A percentile compares a stretch with the other conserved stretches of the same genome.
phyloP scores from a whole-genome alignment of 2,113 vertebrate genomes.

The Alaudala cheleensis region DNA sequence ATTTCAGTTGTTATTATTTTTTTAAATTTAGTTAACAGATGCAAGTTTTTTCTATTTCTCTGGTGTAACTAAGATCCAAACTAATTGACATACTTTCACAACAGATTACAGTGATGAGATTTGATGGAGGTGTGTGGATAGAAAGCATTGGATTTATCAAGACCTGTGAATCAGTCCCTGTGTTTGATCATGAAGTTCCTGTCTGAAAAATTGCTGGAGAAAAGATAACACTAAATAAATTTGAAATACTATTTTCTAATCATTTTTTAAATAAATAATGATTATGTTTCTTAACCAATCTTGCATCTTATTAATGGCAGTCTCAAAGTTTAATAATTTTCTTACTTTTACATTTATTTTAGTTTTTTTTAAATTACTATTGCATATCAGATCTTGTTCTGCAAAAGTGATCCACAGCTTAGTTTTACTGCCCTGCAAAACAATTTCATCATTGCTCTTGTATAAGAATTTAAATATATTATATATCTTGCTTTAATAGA shows the following conservation, averaged over 20 bases:
- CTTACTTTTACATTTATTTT: not conserved
- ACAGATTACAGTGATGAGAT: not conserved
- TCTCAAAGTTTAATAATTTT: not conserved
- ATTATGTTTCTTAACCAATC: not conserved
- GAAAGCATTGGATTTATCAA: not conserved
- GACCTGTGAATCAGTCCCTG: not conserved
- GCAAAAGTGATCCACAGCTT: not conserved
- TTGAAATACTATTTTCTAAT: not conserved
- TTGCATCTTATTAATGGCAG: not conserved
- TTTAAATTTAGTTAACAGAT: not conserved
- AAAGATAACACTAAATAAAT: not conserved
- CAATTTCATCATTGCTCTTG: not conserved
- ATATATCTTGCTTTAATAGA: not conserved
- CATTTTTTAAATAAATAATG: not conserved
- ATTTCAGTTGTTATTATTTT: not conserved
- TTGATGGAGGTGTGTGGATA: not conserved
- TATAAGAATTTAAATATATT: not conserved
- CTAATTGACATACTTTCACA: not conserved
- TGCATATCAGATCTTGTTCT: not conserved
- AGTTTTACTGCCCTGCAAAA: not conserved
- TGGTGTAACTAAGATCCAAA: not conserved
- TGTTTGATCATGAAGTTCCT: not conserved
- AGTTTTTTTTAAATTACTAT: not conserved
- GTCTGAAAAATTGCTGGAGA: not conserved
- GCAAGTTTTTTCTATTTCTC: not conserved